Percentiles rank a stretch among this genome's conserved stretches.
phyloP scores from a whole-genome alignment of 2,888 invertebrate species.

The Metellina segmentata region DNA sequence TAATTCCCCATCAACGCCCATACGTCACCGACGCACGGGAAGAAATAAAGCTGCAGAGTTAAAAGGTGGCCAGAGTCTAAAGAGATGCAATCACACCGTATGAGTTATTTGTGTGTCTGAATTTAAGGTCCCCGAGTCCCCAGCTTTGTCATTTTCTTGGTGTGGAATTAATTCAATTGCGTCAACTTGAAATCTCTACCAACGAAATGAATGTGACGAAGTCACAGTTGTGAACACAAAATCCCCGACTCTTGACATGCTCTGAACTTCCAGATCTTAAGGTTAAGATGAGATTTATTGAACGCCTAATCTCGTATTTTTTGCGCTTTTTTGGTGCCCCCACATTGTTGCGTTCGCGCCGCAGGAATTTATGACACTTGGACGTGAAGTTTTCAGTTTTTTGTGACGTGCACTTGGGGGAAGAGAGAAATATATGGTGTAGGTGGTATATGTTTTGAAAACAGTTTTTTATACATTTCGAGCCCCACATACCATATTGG shows the following conservation, averaged over 20 bases:
- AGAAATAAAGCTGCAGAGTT: neutral
- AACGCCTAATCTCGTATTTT: slow-evolving; percentile 32
- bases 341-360: neutral
- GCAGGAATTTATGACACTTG: slow-evolving; percentile 30
- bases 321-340: slow-evolving; percentile 11
- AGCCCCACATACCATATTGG: neutral
- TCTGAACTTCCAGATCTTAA: slow-evolving; percentile 30
- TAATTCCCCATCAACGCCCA: neutral
- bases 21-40: no score
- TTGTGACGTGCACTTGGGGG: neutral
- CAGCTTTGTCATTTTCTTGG: neutral
- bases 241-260: slow-evolving; percentile 37
- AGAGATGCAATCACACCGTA: neutral
- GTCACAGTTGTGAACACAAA: slow-evolving; percentile 24
- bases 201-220: slow-evolving; percentile 35
- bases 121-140: neutral
- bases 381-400: slow-evolving; percentile 45
- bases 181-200: slow-evolving; percentile 44
- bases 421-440: neutral
- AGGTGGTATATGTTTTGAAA: slow-evolving; percentile 22
- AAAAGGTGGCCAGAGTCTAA: neutral
- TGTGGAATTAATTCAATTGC: neutral
- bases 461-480: neutral
- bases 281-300: slow-evolving; percentile 62
- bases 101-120: neutral